Base-by-base conservation (phyloP, 2,113 vertebrate species). In the Bufo gargarizans region DNA sequence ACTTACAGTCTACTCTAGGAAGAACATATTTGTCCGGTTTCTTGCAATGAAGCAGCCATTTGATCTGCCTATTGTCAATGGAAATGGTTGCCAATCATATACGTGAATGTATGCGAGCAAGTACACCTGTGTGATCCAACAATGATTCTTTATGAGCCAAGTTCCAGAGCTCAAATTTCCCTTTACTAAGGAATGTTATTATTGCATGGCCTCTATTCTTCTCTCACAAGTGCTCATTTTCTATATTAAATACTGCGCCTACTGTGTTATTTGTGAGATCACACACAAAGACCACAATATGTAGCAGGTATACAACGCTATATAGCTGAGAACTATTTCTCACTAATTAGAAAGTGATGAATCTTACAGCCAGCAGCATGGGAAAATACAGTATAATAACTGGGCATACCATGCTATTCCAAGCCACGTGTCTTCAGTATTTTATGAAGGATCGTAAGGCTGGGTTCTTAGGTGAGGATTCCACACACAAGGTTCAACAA, bases 181-280 rank as follows among this genome's bases (percentile, higher is more conserved):
- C 20, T 83, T 53, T n/a, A 53, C 81, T 67, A n/a, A 84, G 63
- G 82, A 84, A 83, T 83, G 81, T 84, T 84, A 84, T 84, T 84
- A 71, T 50, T 84, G 82, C 82, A 55, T n/a, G 43, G 63, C n/a
- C 49, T 71, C 65, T 22, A 84, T 84, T 69, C 81, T 50, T 69
- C 63, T 53, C 13, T 33, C 50, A 19, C 49, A 84, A 55, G 47
- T 55, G 20, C 63, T 69, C 19, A 84, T 71, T 84, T 33, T 69
- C 61, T 69, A 83, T 83, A 83, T 67, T 53, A 67, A 67, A 83
- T 67, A 33, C 33, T 33, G 61, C 19, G 56, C 58, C 56, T 47
- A 45, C 58, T 63, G 56, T 58, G 53, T 61, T 81, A 45, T 45
- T 81, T 81, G 71, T 19, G 47, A 81, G 79, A 83, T 83, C 45